Percentiles rank a stretch among this genome's conserved stretches.
These are phyloP conservation scores for Erythrocebus patas DNA, from an alignment of 2,113 vertebrate genomes.

Conservation along the genomic window DNA sequence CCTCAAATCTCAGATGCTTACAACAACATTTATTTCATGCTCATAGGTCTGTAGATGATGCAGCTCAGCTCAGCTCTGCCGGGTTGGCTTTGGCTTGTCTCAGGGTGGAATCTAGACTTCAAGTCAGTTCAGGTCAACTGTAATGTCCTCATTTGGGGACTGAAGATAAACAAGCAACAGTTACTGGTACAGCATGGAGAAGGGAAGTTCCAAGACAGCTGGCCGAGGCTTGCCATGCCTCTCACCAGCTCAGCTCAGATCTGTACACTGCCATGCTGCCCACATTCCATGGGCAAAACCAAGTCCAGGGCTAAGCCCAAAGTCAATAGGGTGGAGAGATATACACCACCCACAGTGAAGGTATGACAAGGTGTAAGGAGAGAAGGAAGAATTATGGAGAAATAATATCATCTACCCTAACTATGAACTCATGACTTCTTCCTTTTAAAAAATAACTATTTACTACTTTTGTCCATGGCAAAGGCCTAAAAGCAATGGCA, in stretches of 20 bases:
- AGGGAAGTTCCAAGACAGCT: background rate
- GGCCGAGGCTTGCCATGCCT: background rate
- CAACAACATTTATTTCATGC: background rate
- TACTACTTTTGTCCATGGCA: background rate
- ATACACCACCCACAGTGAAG: background rate
- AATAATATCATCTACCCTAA: background rate
- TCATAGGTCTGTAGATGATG: rapidly evolving
- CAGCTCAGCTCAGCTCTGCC: background rate
- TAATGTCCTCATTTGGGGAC: background rate
- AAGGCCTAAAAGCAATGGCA: background rate
- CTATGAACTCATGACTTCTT: background rate
- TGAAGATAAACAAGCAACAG: background rate
- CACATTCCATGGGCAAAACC: background rate
- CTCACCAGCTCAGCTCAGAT: background rate
- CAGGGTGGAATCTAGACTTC: background rate
- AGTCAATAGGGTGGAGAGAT: background rate
- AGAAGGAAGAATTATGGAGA: background rate
- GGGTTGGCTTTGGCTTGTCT: background rate
- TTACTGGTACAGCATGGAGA: background rate
- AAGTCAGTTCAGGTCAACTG: background rate
- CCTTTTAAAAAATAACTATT: background rate
- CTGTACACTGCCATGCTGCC: background rate
- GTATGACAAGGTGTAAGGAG: background rate
- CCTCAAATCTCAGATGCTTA: background rate
- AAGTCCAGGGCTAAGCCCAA: background rate